Base-by-base conservation (phyloP, 2,797 vertebrate species). In the Prunella strophiata region DNA sequence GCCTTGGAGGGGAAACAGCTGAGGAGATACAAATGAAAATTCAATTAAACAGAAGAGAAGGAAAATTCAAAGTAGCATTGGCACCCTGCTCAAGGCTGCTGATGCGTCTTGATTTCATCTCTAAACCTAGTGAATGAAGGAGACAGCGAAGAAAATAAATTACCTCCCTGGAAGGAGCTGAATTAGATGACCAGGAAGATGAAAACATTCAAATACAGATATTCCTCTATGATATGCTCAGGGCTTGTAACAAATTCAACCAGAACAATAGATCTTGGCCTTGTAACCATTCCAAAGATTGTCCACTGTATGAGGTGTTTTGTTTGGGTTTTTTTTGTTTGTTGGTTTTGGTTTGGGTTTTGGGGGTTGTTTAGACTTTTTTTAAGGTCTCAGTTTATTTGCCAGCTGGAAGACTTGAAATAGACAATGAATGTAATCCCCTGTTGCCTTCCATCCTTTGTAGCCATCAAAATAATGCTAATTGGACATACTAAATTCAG, bases 41-140 rank as follows among this genome's bases (percentile, higher is more conserved):
- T 93, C 85, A 96, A 88, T 97, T 94, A 96, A 97, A 94, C 83
- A 79, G 91, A 89, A 88, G 73, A 90, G 72, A 57, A n/a, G 45
- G 59, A 87, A 89, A 84, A 93, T 88, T 89, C 87, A 93, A 84
- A 87, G 78, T 62, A 82, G 66, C 62, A 72, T 13, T 76, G 90
- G 91, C 1, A 2, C 84, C 43, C 58, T 88, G 87, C 92, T 95
- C 59, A 94, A 57, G 88, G 87, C 91, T 91, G 86, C 91, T 93
- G 75, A 23, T 9, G 4, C 43, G 6, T 50, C 62, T 85, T 76
- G 80, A 38, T 88, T 91, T 94, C 62, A n/a, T 75, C 66, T 81
- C 45, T 36, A 67, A 88, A 67, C 34, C 40, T 79, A 76, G 74
- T 29, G 6, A 89, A 77, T 1, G 6, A 81, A 74, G 48, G 78